Base-by-base conservation (phyloP, 1,140 invertebrate genomes). In the Drosophila ficusphila region DNA sequence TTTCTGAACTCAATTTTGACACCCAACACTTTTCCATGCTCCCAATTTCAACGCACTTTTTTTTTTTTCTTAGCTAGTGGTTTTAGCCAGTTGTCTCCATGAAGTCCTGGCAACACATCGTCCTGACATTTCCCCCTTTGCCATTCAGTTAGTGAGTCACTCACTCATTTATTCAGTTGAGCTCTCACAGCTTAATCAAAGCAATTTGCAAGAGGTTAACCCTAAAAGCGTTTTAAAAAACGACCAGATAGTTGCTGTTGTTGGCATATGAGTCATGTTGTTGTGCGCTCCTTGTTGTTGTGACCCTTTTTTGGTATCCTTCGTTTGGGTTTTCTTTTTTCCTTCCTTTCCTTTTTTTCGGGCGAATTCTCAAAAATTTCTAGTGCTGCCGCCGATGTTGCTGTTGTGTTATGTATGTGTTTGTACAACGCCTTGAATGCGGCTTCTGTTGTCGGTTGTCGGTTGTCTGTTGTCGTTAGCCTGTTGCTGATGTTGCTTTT, bases 341-440 rank as follows among this genome's bases (percentile, higher is more conserved):
- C 25, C 23, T 36, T 25, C 25, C 29, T 23, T 21, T 29, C 8
- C 7, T 53, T 64, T 47, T 44, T 53, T 51, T 47, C 27, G 25
- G 27, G 9, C 49, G 53, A 51, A 56, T 67, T 56, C 56, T 69
- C 23, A 39, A 67, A 67, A 51, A 67, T 67, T 25, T 67, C 46
- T 67, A 68, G 64, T 68, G 36, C 38, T 70, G 48, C 25, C 39
- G 54, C 1, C 36, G 60, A 39, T 53, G 48, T 12, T 54, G 60
- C 19, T 76, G 49, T 25, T 49, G 29, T 79, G 65, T 85, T 83
- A 61, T 83, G 73, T 62, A 81, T 83, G 69, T 85, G 76, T 83
- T 85, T 83, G 79, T 79, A 83, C 79, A 83, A 83, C 76, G 79
- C 79, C 79, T 83, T 83, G 77, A 79, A 85, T 86, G 76, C 58